A percentile compares a stretch with the other conserved stretches of the same genome.
Conservation (phyloP, 2,797 vertebrate genomes). For the Melanotaenia nigrans region DNA sequence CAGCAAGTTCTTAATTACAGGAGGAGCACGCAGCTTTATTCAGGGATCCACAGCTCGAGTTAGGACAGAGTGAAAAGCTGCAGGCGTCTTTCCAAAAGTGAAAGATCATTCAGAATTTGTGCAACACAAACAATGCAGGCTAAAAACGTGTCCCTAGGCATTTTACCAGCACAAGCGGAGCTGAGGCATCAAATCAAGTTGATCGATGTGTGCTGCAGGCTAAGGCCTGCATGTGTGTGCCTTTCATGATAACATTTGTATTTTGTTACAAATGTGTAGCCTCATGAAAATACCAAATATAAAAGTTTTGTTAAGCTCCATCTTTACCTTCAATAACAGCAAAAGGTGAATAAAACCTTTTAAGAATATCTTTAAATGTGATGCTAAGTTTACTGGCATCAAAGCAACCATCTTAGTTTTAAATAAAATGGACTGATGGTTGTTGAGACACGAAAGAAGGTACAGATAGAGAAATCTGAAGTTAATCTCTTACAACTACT, state of each 20-base stretch:
- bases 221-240: neutral
- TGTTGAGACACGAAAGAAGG: neutral
- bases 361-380: neutral
- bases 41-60: constrained; percentile 3
- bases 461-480: neutral
- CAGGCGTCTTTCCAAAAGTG: constrained; percentile 13
- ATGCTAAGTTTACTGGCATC: too few species aligned
- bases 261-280: too few species aligned
- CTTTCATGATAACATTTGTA: too few species aligned
- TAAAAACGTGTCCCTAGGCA: constrained; percentile 29
- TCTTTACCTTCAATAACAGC: too few species aligned
- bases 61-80: constrained; percentile 17
- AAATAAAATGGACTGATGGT: neutral
- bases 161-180: constrained; percentile 31
- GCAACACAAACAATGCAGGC: constrained; percentile 15
- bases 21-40: constrained; percentile 6
- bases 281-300: neutral
- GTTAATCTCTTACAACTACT: neutral
- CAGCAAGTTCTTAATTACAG: constrained; percentile 24
- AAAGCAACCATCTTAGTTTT: neutral
- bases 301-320: neutral
- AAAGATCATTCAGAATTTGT: constrained; percentile 37
- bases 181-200: neutral
- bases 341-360: neutral
- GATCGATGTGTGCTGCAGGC: neutral